Evolutionary conservation across 2,888 invertebrate genomes (phyloP).

Genomic region (Hecatera dysodea): DNA sequence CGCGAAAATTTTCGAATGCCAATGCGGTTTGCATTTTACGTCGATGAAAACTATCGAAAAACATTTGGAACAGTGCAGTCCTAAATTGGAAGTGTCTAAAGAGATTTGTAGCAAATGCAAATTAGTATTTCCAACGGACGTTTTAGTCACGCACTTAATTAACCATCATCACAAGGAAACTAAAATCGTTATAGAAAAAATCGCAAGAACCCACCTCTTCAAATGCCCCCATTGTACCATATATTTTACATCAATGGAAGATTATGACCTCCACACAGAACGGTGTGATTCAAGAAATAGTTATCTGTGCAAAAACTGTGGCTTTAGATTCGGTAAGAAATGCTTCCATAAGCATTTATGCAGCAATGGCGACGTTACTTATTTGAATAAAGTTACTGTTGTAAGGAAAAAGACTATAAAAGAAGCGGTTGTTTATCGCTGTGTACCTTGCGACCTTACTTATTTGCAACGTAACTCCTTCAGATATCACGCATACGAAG

Average conservation of each 20-base stretch:
- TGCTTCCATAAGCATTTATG: slow-evolving; percentile 26
- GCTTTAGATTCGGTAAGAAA: slow-evolving; percentile 1
- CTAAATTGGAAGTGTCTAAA: slow-evolving; percentile 49
- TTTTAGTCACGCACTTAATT: slow-evolving; percentile 71
- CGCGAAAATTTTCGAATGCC: slow-evolving; percentile 68
- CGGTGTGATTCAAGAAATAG: slow-evolving; percentile 11
- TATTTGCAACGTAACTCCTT: slow-evolving; percentile 32
- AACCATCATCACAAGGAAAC: slow-evolving; percentile 71
- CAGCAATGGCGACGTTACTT: background rate
- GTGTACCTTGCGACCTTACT: slow-evolving; percentile 31
- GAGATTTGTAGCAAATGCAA: slow-evolving; percentile 75
- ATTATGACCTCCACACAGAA: background rate
- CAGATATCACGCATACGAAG: background rate
- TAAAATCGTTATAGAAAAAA: slow-evolving; percentile 27
- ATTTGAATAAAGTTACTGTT: slow-evolving; percentile 13
- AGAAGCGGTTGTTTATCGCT: slow-evolving; percentile 8
- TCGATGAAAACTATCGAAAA: slow-evolving; percentile 64
- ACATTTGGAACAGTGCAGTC: slow-evolving; percentile 64
- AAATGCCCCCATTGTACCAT: slow-evolving; percentile 34
- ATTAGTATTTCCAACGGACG: slow-evolving; percentile 68
- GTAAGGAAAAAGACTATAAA: background rate
- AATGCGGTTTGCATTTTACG: slow-evolving; percentile 73
- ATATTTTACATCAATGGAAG: background rate
- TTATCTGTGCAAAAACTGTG: slow-evolving; percentile 9
- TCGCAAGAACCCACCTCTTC: background rate